A percentile compares a stretch with the other conserved stretches of the same genome.
These are phyloP conservation scores for Blastobasis adustella DNA, from an alignment of 2,888 invertebrate species.

Conservation along the genomic window DNA sequence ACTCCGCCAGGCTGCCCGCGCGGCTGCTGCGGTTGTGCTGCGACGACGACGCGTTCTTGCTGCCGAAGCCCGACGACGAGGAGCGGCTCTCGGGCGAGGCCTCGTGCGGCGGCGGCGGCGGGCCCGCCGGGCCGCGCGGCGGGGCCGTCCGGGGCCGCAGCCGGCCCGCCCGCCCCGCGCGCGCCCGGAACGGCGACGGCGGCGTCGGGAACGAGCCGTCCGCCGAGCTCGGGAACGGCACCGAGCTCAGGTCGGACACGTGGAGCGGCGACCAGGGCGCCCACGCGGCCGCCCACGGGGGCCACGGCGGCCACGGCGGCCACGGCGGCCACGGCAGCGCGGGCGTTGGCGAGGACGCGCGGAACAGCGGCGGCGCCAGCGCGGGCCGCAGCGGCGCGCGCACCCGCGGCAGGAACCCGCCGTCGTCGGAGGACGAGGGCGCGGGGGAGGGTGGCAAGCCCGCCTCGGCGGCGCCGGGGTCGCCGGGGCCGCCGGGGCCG, in stretches of 20 bases:
- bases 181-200: slow-evolving; percentile 79
- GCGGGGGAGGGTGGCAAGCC: slow-evolving; percentile 46
- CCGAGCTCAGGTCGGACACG: slow-evolving; percentile 91
- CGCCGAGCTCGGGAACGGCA: slow-evolving; percentile 85
- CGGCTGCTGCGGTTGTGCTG: slow-evolving; percentile 86
- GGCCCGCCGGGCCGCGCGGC: slow-evolving; percentile 79
- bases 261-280: slow-evolving; percentile 84
- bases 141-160: slow-evolving; percentile 78
- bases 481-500: slow-evolving; percentile 27
- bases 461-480: slow-evolving; percentile 33
- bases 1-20: slow-evolving; percentile 82
- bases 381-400: slow-evolving; percentile 75
- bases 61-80: slow-evolving; percentile 92
- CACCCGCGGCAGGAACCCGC: slow-evolving; percentile 83
- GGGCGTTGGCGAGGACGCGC: slow-evolving; percentile 60
- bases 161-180: slow-evolving; percentile 70
- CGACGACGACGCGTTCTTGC: slow-evolving; percentile 89
- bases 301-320: slow-evolving; percentile 77
- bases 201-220: slow-evolving; percentile 87
- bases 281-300: slow-evolving; percentile 78
- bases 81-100: slow-evolving; percentile 92
- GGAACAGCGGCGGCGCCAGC: slow-evolving; percentile 72
- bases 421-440: slow-evolving; percentile 84
- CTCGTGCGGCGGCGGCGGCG: slow-evolving; percentile 79
- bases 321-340: slow-evolving; percentile 62